Conservation (phyloP, 2,113 vertebrate genomes). For the Phoxinus phoxinus region DNA sequence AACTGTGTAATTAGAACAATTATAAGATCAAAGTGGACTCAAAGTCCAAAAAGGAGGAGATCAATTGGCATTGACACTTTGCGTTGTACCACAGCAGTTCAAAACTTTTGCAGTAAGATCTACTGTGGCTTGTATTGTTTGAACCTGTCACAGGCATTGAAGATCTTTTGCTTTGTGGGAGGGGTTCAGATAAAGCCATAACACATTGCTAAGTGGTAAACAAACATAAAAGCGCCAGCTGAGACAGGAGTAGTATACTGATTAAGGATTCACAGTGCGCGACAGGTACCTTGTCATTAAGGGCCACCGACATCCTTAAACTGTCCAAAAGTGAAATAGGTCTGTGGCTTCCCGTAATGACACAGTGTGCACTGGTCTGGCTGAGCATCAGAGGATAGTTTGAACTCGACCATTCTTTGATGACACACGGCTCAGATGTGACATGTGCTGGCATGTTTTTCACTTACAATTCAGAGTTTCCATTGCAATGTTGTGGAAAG, state of each 20-base stretch:
- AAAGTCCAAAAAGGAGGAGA: neutral
- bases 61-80: neutral
- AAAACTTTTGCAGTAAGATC: neutral
- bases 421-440: constrained; percentile 67
- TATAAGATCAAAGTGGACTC: constrained; percentile 20
- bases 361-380: constrained; percentile 69
- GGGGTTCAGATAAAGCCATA: constrained; percentile 19
- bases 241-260: constrained; percentile 1
- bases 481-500: constrained; percentile 27
- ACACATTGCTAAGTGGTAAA: constrained; percentile 43
- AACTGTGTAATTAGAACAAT: constrained; percentile 3
- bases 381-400: constrained; percentile 72
- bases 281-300: constrained; percentile 75
- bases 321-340: constrained; percentile 72
- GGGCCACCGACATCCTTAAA: constrained; percentile 55
- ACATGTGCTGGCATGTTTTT: constrained; percentile 75
- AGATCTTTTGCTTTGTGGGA: constrained; percentile 19
- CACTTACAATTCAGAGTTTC: constrained; percentile 13
- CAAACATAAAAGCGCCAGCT: constrained; percentile 44
- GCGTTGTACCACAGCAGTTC: neutral
- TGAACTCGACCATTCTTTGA: constrained; percentile 68
- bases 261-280: constrained; percentile 39
- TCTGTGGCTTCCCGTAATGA: constrained; percentile 75
- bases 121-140: constrained; percentile 11
- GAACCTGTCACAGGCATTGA: constrained; percentile 14